Evolutionary conservation across 2,113 vertebrate genomes (phyloP), one percentile per base, ranked within the genome.

Genomic region (Verasper variegatus): DNA sequence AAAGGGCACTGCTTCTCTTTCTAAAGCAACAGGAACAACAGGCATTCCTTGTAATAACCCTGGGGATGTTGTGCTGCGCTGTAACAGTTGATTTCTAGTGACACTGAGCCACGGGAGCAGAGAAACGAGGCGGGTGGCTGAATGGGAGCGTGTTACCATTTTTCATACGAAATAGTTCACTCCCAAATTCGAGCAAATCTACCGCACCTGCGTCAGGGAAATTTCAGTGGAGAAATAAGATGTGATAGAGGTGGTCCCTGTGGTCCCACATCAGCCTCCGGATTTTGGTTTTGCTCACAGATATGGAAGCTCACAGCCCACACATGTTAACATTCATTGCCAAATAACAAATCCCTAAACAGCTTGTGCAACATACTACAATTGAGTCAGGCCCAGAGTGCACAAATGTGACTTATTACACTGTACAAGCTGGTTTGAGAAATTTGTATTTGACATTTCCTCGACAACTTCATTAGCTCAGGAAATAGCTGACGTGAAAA

Each of bases 391-490:
- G 47, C 42, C 24, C 26, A 47, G 14, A 62, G 31, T 27, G 55
- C 59, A 49, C 42, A 7, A 47, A 54, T 66, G n/a, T 66, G 56
- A 63, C 65, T 78, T 78, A 68, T 85, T 82, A 82, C n/a, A 54
- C 59, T 67, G 7, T 54, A 40, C 57, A 31, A 71, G 56, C 47
- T 59, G 24, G 69, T 76, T 75, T 61, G 54, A 59, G 71, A 80
- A 85, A 86, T 27, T 27, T 27, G 26, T 27, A 89, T 88, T 86
- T 91, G 81, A 77, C 87, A 86, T 88, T 91, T 88, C 37, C 37
- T 8, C 9, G 37, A 40, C 37, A 49, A 49, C 15, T 49, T 49
- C 17, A 49, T 49, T 49, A 4, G 45, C 45, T 17, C 3, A 49
- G 47, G 47, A 18, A 49, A 18, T 4, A 49, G 13, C 47, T 18